phyloP scores from a whole-genome alignment of 1,140 invertebrate genomes.

The Scaptomyza graminum region DNA sequence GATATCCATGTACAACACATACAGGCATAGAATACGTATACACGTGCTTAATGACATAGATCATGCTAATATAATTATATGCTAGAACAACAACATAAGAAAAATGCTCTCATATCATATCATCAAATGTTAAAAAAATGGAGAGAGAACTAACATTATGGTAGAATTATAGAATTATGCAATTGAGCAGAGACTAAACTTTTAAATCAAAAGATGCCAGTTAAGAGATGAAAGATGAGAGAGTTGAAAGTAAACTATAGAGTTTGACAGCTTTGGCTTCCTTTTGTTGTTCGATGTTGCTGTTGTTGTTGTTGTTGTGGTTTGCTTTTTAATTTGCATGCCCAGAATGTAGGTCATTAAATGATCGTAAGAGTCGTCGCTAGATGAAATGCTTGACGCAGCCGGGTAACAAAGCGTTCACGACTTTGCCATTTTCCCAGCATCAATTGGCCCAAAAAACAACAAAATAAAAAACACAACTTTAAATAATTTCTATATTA shows the following conservation, averaged over 20 bases:
- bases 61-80: slow-evolving; percentile 81
- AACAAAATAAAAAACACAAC: slow-evolving; percentile 13
- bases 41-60: slow-evolving; percentile 72
- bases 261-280: not conserved
- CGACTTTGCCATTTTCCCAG: slow-evolving; percentile 45
- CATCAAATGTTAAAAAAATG: slow-evolving; percentile 48
- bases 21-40: slow-evolving; percentile 4
- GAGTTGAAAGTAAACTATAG: slow-evolving; percentile 9
- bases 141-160: slow-evolving; percentile 11
- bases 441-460: slow-evolving; percentile 23
- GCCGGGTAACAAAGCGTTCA: slow-evolving; percentile 25
- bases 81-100: slow-evolving; percentile 24
- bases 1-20: slow-evolving; percentile 44
- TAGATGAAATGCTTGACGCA: slow-evolving; percentile 46
- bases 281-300: not conserved
- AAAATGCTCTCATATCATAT: slow-evolving; percentile 62
- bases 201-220: slow-evolving; percentile 13
- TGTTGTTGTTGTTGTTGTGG: too few species aligned
- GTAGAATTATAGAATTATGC: slow-evolving; percentile 15
- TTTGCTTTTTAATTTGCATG: slow-evolving; percentile 32
- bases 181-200: slow-evolving; percentile 23
- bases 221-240: slow-evolving; percentile 13
- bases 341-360: slow-evolving; percentile 42
- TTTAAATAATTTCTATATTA: slow-evolving; percentile 79
- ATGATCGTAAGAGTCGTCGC: slow-evolving; percentile 25